A percentile compares a stretch with the other conserved stretches of the same genome.
Evolutionary conservation across 2,797 vertebrate genomes (phyloP).

Genomic region (Masticophis lateralis): DNA sequence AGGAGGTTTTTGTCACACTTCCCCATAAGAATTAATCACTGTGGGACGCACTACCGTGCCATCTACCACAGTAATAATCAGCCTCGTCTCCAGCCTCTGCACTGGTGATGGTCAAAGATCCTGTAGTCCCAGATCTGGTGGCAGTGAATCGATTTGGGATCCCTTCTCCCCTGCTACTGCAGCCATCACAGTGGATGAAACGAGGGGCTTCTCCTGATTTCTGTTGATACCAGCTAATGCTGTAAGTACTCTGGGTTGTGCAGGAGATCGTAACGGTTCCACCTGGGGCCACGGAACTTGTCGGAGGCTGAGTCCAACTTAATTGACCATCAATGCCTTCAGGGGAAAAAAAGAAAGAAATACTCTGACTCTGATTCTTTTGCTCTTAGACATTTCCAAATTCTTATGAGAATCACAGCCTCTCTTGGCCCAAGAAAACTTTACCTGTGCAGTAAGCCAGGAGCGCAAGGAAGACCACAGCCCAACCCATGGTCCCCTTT

Average conservation of each 20-base stretch:
- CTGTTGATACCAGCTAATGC: too few species aligned
- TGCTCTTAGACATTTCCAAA: too few species aligned
- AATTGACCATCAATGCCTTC: too few species aligned
- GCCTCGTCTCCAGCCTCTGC: background rate
- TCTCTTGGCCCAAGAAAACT: too few species aligned
- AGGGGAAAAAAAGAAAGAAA: too few species aligned
- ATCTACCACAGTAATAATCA: rapidly evolving
- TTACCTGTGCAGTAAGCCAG: background rate
- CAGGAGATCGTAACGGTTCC: too few species aligned
- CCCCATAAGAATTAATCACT: background rate
- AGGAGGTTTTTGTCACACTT: background rate
- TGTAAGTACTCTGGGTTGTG: too few species aligned
- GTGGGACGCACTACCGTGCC: rapidly evolving
- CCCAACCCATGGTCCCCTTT: background rate
- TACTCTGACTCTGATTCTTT: too few species aligned
- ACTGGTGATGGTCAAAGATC: background rate
- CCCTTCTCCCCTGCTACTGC: background rate
- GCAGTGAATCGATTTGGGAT: background rate
- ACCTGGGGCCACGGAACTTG: too few species aligned
- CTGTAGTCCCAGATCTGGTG: rapidly evolving
- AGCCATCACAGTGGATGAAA: background rate
- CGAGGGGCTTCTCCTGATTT: background rate
- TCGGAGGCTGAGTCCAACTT: too few species aligned
- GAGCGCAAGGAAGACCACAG: background rate
- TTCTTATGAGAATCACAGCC: background rate